A percentile compares a stretch with the other conserved stretches of the same genome.
phyloP scores from a whole-genome alignment of 2,888 invertebrate species.

The Agrenia bidenticulata region DNA sequence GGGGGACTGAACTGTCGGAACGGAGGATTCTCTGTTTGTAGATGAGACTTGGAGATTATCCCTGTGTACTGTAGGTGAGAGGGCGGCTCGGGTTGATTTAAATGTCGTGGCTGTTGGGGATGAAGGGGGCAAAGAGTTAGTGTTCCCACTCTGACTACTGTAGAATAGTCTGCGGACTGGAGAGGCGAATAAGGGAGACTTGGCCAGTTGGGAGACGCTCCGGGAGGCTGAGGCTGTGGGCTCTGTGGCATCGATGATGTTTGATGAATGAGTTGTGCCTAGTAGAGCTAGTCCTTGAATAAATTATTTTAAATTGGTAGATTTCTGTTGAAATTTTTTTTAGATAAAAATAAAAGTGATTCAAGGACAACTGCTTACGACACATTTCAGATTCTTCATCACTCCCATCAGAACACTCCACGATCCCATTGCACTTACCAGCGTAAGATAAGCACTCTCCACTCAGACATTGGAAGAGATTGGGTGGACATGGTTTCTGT shows the following conservation, averaged over 20 bases:
- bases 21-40: neutral
- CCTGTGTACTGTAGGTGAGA: neutral
- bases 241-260: slow-evolving; percentile 26
- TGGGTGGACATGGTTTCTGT: slow-evolving; percentile 29
- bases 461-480: slow-evolving; percentile 29
- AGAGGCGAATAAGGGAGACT: slow-evolving; percentile 16
- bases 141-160: slow-evolving; percentile 13
- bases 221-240: slow-evolving; percentile 25
- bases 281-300: slow-evolving; percentile 25
- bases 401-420: slow-evolving; percentile 29
- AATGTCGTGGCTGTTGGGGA: slow-evolving; percentile 3
- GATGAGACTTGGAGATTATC: neutral
- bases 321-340: neutral
- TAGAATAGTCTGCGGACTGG: slow-evolving; percentile 34
- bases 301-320: neutral
- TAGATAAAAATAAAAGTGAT: neutral
- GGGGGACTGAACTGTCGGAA: neutral
- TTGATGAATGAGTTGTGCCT: slow-evolving; percentile 24
- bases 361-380: slow-evolving; percentile 15
- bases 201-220: slow-evolving; percentile 22
- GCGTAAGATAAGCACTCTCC: slow-evolving; percentile 32
- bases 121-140: neutral
- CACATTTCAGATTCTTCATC: slow-evolving; percentile 40
- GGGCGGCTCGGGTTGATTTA: neutral
- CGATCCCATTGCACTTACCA: slow-evolving; percentile 31